Evolutionary conservation across 2,888 invertebrate genomes (phyloP), one percentile per base, ranked within the genome.

Genomic region (Thymelicus sylvestris): DNA sequence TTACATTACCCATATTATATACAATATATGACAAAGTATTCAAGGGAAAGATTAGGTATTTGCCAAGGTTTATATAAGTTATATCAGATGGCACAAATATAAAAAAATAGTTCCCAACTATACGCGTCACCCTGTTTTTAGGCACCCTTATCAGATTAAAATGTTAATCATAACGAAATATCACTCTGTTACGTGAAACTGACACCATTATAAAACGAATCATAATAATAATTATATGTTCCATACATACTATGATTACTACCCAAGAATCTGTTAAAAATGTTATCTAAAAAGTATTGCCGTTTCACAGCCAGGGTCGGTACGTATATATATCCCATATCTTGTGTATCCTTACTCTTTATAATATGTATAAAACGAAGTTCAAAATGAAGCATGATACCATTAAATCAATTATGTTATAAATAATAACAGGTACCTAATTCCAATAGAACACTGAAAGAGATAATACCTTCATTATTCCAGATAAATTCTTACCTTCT

Each of bases 101-200:
- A 19, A 19, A 52, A 15, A 50, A 19, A 44, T 19, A 44, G 44
- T 66, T 66, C 57, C 19, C 44, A 39, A 59, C 66, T 57, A 59
- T 38, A 65, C n/a, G 12, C 13, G 31, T n/a, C 57, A 15, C 47
- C 47, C 66, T 59, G 44, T 8, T 44, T 44, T 66, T 87, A 90
- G 88, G 88, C 91, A 88, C 90, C 89, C 82, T 87, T 86, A 83
- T 83, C 83, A 38, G 48, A 63, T 38, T 50, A 63, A 63, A 63
- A 38, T 31, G 24, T 13, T 59, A 31, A 63, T 38, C 48, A 15
- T 63, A 63, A 52, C 31, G 15, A 44, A 62, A 19, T 63, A 63
- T 63, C 52, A 39, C 52, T 52, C 24, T 65, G 38, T 15, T 52
- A 15, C 50, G 7, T 65, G 15, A 59, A 64, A 38, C 64, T 48